phyloP scores from a whole-genome alignment of 2,113 vertebrate genomes.

The Todiramphus chloris region DNA sequence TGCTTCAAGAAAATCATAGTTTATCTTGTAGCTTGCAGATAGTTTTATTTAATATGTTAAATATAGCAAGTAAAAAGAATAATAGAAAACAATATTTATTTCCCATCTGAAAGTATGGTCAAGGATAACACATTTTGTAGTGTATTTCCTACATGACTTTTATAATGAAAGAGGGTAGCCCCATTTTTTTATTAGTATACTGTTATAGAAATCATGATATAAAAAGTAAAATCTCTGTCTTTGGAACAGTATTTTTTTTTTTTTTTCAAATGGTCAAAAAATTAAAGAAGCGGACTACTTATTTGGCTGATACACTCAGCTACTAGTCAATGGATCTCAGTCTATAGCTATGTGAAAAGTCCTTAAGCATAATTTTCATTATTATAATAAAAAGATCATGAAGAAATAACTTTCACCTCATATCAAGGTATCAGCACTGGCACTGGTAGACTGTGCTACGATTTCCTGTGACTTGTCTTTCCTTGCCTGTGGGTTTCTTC shows the following conservation, averaged over 20 bases:
- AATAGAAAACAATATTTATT: background rate
- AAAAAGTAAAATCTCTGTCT: background rate
- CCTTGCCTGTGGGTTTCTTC: background rate
- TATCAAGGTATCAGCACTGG: accelerated
- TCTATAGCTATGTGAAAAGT: background rate
- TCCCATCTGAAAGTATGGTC: background rate
- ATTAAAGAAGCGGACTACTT: background rate
- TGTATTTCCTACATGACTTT: background rate
- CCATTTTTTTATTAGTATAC: background rate
- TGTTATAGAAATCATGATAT: background rate
- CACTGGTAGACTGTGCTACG: background rate
- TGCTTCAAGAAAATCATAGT: background rate
- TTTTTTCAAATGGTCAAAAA: background rate
- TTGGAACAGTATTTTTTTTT: background rate
- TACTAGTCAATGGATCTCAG: background rate
- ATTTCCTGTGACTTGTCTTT: background rate
- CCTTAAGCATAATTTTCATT: background rate
- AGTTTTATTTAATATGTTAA: background rate
- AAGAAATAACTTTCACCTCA: background rate
- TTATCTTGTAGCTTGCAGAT: background rate
- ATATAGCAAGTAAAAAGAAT: background rate
- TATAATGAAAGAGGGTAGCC: background rate
- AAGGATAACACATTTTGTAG: background rate
- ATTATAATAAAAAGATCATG: background rate
- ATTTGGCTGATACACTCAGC: background rate